phyloP scores from a whole-genome alignment of 2,113 vertebrate genomes.

The Alexandromys fortis region DNA sequence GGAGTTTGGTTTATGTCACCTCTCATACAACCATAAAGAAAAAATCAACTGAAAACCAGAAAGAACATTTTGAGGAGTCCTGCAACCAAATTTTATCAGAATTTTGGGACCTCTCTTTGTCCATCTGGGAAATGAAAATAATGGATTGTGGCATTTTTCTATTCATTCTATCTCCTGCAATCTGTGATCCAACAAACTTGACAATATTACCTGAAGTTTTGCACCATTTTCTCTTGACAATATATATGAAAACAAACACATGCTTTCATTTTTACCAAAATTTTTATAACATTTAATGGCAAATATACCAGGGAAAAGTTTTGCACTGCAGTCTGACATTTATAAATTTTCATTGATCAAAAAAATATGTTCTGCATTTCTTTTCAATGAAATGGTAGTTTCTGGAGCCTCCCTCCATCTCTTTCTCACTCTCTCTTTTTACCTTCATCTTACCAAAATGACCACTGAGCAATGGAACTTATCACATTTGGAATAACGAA shows the following conservation, averaged over 20 bases:
- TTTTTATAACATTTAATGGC: neutral
- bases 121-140: neutral
- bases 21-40: neutral
- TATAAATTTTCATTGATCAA: slow-evolving; percentile 33
- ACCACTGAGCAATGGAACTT: neutral
- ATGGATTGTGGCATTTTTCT: neutral
- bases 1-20: neutral
- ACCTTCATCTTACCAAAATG: neutral
- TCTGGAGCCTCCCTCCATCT: neutral
- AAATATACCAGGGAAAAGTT: neutral
- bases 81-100: neutral
- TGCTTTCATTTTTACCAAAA: neutral
- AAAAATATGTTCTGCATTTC: neutral
- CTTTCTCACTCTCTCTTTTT: neutral
- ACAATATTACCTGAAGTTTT: neutral
- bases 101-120: neutral
- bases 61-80: neutral
- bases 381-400: neutral
- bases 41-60: neutral
- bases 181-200: neutral
- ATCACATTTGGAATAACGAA: neutral
- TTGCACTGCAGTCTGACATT: neutral
- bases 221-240: neutral
- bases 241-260: neutral
- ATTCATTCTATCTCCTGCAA: neutral